Evolutionary conservation across 2,113 vertebrate species (phyloP).

Genomic region (Ceyx melanurus): DNA sequence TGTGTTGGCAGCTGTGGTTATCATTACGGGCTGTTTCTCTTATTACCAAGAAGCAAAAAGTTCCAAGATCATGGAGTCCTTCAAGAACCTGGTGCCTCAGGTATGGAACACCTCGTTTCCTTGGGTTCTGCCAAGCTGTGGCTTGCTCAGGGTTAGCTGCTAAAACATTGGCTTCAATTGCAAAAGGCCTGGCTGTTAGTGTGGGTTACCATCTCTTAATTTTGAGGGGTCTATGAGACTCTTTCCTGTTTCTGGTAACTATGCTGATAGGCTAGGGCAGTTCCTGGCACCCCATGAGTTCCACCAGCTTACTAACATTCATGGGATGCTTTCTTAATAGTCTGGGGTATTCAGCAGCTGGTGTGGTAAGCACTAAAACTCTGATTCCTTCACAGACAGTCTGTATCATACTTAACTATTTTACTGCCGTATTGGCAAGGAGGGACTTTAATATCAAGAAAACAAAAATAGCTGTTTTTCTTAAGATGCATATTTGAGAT

Average conservation of each 20-base stretch:
- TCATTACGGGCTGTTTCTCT: conserved; percentile 95
- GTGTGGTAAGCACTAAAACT: neutral
- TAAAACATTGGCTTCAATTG: neutral
- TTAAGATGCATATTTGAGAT: neutral
- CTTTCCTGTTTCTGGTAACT: neutral
- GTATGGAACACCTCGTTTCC: conserved; percentile 62
- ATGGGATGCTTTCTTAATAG: neutral
- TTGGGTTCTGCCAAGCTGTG: neutral
- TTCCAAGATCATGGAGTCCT: conserved; percentile 99
- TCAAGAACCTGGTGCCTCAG: conserved; percentile 98
- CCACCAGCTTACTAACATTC: neutral
- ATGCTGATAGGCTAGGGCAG: neutral
- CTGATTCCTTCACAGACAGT: neutral
- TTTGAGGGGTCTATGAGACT: neutral
- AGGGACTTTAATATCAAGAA: neutral
- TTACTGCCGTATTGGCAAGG: neutral
- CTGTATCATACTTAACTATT: neutral
- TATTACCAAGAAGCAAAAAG: conserved; percentile 99
- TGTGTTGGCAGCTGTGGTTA: conserved; percentile 92
- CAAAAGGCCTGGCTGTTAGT: neutral
- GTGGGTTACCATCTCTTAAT: neutral
- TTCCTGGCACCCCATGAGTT: neutral
- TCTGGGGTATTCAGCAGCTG: neutral
- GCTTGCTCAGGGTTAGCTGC: neutral
- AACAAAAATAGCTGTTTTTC: neutral